Base-by-base conservation (phyloP, 2,113 vertebrate species). In the Halichoeres trimaculatus region DNA sequence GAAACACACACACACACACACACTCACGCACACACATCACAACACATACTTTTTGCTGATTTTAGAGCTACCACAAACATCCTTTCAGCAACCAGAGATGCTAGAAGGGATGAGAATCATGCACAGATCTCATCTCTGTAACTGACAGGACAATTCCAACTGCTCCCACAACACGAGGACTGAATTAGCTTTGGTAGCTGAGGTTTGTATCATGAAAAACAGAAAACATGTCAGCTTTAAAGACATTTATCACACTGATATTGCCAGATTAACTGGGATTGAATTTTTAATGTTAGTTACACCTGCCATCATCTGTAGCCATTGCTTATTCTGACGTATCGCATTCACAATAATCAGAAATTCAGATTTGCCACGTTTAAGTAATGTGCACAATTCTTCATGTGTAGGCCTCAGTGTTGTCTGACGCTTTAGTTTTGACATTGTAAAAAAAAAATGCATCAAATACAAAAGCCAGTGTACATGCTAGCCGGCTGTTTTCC, bases 1-100 rank as follows among this genome's bases (percentile, higher is more conserved):
- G 75, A 62, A 50, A 73, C 30, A 30, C 30, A 60, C 56, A 51
- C 55, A 43, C 45, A 54, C 62, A 48, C 47, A n/a, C 56, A 65
- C 58, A 62, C 65, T 55, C 26, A 17, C 22, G 10, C 62, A 80
- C 1, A 19, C 14, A 14, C 13, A 41, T 78, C 51, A 24, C 71
- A 63, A 58, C 55, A 66, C 71, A 69, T 63, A 61, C 48, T 70
- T 69, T 24, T 72, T 58, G 45, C 58, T 62, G 76, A 80, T 68
- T 80, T 80, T 43, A 60, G 63, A 62, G 56, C 51, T 66, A 55
- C 75, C 59, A 9, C 74, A 83, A 81, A 87, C 61, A 81, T 87
- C 40, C 64, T 55, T 43, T 56, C 26, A 43, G 50, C 34, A 75
- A 66, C 78, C n/a, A 23, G 56, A 35, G 61, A 82, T 55, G 52